These are phyloP conservation scores for Spermophilus dauricus DNA, from an alignment of 2,113 vertebrate species.

Conservation along the genomic window DNA sequence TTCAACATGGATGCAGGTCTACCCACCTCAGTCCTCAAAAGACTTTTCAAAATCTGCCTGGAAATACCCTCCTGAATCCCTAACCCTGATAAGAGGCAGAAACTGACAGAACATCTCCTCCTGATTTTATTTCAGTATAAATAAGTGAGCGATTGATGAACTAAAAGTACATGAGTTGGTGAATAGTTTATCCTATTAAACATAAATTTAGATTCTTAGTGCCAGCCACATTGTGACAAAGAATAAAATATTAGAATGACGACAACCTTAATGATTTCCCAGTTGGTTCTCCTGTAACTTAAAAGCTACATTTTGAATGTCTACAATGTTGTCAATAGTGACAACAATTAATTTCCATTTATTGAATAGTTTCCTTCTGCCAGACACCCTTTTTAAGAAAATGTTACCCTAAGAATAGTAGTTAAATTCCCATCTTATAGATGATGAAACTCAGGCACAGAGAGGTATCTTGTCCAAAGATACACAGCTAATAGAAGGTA, in stretches of 20 bases:
- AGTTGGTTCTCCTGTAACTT: background rate
- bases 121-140: constrained; percentile 34
- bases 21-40: background rate
- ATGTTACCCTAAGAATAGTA: background rate
- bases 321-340: background rate
- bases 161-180: background rate
- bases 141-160: background rate
- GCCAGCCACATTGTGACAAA: background rate
- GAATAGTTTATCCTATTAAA: background rate
- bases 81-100: background rate
- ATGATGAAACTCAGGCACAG: constrained; percentile 1
- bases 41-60: background rate
- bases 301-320: background rate
- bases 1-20: background rate
- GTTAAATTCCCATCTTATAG: background rate
- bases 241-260: background rate
- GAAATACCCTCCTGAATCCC: constrained; percentile 38
- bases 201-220: background rate
- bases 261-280: background rate
- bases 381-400: background rate
- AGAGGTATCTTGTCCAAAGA: background rate
- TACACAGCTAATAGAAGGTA: background rate
- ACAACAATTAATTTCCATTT: constrained; percentile 9
- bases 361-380: constrained; percentile 31
- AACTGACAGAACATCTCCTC: background rate